phyloP scores from a whole-genome alignment of 2,113 vertebrate species.

The Neomonachus schauinslandi region DNA sequence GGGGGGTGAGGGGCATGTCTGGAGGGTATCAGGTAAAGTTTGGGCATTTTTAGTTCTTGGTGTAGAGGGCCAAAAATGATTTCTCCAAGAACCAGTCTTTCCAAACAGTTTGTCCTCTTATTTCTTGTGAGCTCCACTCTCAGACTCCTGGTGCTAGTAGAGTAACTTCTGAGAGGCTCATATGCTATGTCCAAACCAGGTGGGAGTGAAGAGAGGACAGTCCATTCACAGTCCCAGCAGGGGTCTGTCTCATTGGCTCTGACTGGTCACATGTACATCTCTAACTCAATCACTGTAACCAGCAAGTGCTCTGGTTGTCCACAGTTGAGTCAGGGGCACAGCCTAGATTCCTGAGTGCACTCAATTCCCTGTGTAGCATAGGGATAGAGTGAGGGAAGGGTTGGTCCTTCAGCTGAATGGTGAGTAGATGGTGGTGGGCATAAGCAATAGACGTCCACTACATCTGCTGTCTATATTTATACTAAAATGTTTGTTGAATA shows the following conservation, averaged over 20 bases:
- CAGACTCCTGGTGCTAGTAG: not conserved
- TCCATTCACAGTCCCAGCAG: not conserved
- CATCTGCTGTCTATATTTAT: not conserved
- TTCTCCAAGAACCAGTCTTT: not conserved
- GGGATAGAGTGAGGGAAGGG: not conserved
- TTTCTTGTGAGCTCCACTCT: not conserved
- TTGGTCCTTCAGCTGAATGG: not conserved
- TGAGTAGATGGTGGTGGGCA: too few relatives aligned
- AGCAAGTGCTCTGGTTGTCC: not conserved
- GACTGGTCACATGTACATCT: not conserved
- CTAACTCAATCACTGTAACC: too few relatives aligned
- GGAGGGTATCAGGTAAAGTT: not conserved
- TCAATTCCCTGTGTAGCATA: not conserved
- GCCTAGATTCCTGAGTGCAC: not conserved
- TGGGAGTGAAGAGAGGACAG: not conserved
- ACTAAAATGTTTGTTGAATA: not conserved
- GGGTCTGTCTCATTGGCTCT: not conserved
- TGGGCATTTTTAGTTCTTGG: not conserved
- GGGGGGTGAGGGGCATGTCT: rapidly evolving
- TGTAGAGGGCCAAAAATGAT: not conserved
- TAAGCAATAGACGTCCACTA: not conserved
- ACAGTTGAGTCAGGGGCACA: rapidly evolving
- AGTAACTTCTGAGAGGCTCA: not conserved
- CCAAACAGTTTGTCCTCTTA: not conserved
- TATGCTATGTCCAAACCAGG: not conserved